Evolutionary conservation across 2,797 vertebrate genomes (phyloP), one percentile per base, ranked within the genome.

Genomic region (Choloepus didactylus): DNA sequence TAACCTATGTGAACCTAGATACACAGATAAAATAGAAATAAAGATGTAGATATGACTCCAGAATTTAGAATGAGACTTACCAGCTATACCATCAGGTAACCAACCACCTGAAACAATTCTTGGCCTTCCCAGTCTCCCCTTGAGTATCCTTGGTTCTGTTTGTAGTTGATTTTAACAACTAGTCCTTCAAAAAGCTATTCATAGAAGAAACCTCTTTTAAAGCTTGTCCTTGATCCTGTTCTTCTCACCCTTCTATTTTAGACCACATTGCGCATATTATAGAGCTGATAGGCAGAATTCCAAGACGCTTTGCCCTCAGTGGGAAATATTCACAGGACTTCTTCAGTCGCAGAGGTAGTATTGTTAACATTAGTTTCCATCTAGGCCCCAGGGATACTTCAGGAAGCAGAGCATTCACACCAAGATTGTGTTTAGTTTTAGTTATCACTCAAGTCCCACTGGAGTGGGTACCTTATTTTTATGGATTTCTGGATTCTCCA

Each of bases 251-350:
- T 98, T 98, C 97, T 98, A 95, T 98, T 98, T 98, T 98, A 98
- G 98, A 99, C 98, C 99, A 99, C 97, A 98, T 99, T 95, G 98
- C 98, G 76, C 98, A 98, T 95, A 98, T 98, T 98, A 99, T 98
- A 97, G 98, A 99, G 97, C 98, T 99, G 98, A 98, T 99, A 88
- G 99, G 99, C 98, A 98, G 98, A 98, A 98, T 99, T 97, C 99
- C 99, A 97, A 98, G 98, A 95, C 98, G 98, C 97, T 98, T 98
- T 98, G 98, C 98, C 95, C 98, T 99, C 97, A 98, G 98, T 97
- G 99, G 98, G 98, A 99, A 99, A 98, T 98, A 98, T 95, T 98
- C 98, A 97, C 98, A 98, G 98, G 98, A 99, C 98, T 99, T 98
- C 98, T 99, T 99, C 98, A 98, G 92, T 97, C 97, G 90, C 96